Conservation (phyloP, 2,888 invertebrate genomes). For the Tuta absoluta region DNA sequence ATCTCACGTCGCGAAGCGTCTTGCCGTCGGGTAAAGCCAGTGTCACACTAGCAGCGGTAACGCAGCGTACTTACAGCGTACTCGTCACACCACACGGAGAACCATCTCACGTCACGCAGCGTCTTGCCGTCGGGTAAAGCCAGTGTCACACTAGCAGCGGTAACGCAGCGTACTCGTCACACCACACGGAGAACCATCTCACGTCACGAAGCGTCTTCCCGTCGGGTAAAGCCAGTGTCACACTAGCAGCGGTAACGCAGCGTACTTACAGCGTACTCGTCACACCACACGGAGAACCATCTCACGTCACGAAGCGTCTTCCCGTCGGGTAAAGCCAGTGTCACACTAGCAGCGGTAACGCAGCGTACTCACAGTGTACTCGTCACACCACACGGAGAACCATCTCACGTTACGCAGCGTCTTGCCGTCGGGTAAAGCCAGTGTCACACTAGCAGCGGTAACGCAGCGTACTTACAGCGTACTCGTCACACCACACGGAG, state of each 20-base stretch:
- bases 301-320: constrained; percentile 90
- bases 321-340: constrained; percentile 90
- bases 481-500: constrained; percentile 95
- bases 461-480: constrained; percentile 83
- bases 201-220: constrained; percentile 91
- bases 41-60: constrained; percentile 88
- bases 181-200: constrained; percentile 95
- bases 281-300: constrained; percentile 96
- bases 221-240: constrained; percentile 93
- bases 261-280: constrained; percentile 91
- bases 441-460: constrained; percentile 63
- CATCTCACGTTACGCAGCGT: constrained; percentile 87
- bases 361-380: too few species aligned
- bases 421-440: constrained; percentile 93
- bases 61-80: constrained; percentile 85
- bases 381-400: too few species aligned
- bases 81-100: constrained; percentile 96
- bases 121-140: constrained; percentile 60
- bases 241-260: constrained; percentile 88
- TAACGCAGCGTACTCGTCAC: constrained; percentile 93
- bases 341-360: too few species aligned
- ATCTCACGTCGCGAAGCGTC: constrained; percentile 89
- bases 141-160: constrained; percentile 84
- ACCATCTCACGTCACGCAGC: constrained; percentile 82
- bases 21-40: constrained; percentile 93